Evolutionary conservation across 37 sponge, comb jelly and placozoan genomes (phyloP), one percentile per base, ranked within the genome.

Genomic region (Haliclona indistincta): DNA sequence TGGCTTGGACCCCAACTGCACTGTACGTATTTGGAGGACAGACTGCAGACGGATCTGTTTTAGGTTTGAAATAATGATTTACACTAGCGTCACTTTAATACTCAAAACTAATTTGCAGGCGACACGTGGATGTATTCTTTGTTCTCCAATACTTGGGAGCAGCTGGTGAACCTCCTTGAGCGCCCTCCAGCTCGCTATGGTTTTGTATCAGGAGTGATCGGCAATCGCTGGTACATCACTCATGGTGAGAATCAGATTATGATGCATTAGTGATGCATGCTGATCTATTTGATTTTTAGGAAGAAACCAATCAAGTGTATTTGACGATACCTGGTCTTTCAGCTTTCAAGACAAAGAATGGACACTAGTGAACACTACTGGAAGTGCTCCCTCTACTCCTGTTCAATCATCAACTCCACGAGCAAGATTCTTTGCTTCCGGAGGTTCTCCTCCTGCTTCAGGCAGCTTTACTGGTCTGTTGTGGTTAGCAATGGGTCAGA

Each of bases 401-500:
- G n/a, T n/a, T n/a, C n/a, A n/a, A n/a, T 20, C 11, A 2, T 1
- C 35, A 20, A 7, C 23, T 29, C 83, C 83, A 1, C 11, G 3
- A 1, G 68, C 37, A 0, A 32, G 83, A 33, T 44, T 37, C 52
- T 38, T 38, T 11, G 26, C 61, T 2, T 75, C 76, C 0, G 83
- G 83, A 13, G 83, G 83, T 2, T 43, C 68, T 17, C 61, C 37
- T 58, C 68, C 79, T 4, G 79, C 15, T 17, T 47, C 51, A 47
- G 10, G 10, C 15, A 47, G 15, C 15, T 10, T 17, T 47, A 47
- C 51, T 17, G 29, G 34, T 4, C 39, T 38, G 19, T 62, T 83
- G 35, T 83, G 83, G 83, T 32, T 83, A 38, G 74, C 75, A 35
- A 83, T 83, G 83, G 83, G 83, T 37, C 33, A 56, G 5, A 52